phyloP scores from a whole-genome alignment of 2,113 vertebrate genomes.

The Haliaeetus leucogaster region DNA sequence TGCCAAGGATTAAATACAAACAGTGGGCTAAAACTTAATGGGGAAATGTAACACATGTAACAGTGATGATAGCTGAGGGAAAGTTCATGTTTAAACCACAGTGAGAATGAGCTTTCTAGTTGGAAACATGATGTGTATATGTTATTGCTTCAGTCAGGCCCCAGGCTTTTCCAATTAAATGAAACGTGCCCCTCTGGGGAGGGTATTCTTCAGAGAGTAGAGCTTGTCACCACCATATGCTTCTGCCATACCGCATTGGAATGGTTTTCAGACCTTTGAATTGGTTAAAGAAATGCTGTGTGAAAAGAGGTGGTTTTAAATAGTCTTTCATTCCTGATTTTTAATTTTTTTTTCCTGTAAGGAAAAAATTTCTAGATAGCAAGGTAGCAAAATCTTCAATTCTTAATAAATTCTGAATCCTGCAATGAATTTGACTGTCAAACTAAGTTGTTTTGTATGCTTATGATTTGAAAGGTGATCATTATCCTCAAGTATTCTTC shows the following conservation, averaged over 20 bases:
- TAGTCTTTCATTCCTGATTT: background rate
- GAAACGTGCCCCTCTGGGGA: background rate
- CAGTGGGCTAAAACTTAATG: background rate
- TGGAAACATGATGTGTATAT: background rate
- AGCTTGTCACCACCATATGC: background rate
- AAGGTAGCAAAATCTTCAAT: background rate
- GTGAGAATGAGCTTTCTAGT: background rate
- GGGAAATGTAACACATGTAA: background rate
- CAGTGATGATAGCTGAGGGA: background rate
- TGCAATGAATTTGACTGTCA: background rate
- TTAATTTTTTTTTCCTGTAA: background rate
- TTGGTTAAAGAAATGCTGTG: background rate
- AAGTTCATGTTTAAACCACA: background rate
- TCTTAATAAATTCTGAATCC: background rate
- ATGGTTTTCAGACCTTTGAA: background rate
- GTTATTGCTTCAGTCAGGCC: background rate
- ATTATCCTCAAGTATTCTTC: background rate
- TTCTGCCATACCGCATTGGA: background rate
- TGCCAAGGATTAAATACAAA: background rate
- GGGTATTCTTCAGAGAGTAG: background rate
- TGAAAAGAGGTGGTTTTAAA: background rate
- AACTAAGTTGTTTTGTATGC: background rate
- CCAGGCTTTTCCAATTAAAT: conserved; percentile 21
- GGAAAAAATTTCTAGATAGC: background rate
- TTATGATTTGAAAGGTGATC: background rate